These are phyloP conservation scores for Trichomalopsis sarcophagae DNA, from an alignment of 1,140 invertebrate species.

Conservation along the genomic window DNA sequence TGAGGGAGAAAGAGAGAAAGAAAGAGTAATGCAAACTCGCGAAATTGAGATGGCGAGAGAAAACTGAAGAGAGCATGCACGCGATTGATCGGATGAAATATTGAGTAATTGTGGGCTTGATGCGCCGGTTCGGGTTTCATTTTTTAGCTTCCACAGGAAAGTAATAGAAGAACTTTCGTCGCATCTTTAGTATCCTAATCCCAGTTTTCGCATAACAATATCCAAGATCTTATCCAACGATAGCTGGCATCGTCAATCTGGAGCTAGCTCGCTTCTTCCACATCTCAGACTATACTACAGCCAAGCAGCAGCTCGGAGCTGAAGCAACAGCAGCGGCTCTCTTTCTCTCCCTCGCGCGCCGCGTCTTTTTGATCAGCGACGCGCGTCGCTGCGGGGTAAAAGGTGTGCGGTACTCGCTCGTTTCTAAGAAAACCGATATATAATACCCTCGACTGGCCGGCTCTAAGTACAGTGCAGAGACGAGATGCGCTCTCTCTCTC, in stretches of 20 bases:
- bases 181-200: neutral
- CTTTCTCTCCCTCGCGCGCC: neutral
- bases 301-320: no score
- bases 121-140: conserved; percentile 22
- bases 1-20: neutral
- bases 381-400: conserved; percentile 35
- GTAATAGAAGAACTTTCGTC: neutral
- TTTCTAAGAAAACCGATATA: conserved; percentile 29
- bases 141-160: no score
- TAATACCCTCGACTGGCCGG: neutral
- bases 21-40: neutral
- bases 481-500: no score
- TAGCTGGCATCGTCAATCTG: neutral
- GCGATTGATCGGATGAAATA: conserved; percentile 37
- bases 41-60: conserved; percentile 16
- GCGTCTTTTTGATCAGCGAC: conserved; percentile 33
- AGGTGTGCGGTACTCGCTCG: conserved; percentile 3
- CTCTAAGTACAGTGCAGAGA: conserved; percentile 21
- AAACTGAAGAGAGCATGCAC: conserved; percentile 1
- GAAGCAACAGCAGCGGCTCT: neutral
- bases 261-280: neutral
- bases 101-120: conserved; percentile 30
- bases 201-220: neutral
- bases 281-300: neutral
- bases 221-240: neutral